Evolutionary conservation across 2,888 invertebrate species (phyloP), one percentile per base, ranked within the genome.

Genomic region (Pyrgus malvae): DNA sequence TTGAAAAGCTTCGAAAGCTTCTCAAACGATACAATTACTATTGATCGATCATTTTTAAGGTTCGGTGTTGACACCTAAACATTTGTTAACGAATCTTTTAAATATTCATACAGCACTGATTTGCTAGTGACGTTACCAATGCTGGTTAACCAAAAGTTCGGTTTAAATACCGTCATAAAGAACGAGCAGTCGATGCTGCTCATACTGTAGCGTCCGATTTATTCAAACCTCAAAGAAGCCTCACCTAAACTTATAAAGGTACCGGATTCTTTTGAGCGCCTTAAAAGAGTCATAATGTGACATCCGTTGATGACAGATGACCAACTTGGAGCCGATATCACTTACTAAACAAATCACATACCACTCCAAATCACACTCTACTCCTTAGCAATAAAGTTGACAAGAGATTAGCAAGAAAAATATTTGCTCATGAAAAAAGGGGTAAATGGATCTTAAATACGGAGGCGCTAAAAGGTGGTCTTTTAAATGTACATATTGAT

Each of bases 241-340:
- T 14, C 31, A 33, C 38, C 40, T 54, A n/a, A n/a, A n/a, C n/a
- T 54, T 79, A 78, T 8, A 37, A 16, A 70, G 65, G 67, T 61
- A 55, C 63, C 70, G 61, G 63, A 71, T 56, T 62, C 66, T 64
- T 69, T 75, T 76, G 68, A 71, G 58, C 58, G 55, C 62, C 64
- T 64, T 65, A 77, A 78, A 77, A 72, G 70, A 69, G 64, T 44
- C 64, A 57, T 83, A 83, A 85, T 83, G 78, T 82, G 86, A 85
- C 86, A 84, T 72, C 76, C 80, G 68, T 82, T 69, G 82, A 87
- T 84, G 84, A 86, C 83, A 82, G 80, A 86, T 83, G 81, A 83
- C 76, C 58, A 61, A 33, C 40, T 54, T 25, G 11, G 38, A 40
- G 33, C 54, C 46, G 33, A 48, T 54, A 54, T 54, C 46, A 33